Evolutionary conservation across 2,888 invertebrate genomes (phyloP), one percentile per base, ranked within the genome.

Genomic region (Eudemis profundana): DNA sequence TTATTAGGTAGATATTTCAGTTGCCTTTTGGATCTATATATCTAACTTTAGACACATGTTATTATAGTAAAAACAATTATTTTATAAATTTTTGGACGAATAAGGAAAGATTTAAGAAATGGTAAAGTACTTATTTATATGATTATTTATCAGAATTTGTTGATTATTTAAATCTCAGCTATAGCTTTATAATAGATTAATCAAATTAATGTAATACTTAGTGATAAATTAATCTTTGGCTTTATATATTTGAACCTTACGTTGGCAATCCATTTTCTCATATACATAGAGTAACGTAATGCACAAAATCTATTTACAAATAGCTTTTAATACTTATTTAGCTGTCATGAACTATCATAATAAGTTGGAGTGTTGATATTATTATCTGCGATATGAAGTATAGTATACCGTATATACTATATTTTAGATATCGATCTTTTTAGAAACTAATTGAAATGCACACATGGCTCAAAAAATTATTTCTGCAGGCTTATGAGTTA

Each of bases 91-190:
- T 56, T 56, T 27, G 38, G 59, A 38, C 36, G n/a, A 38, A n/a
- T 19, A 40, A 50, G 49, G 27, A 51, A 42, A 50, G 14, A 61
- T 75, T 77, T 74, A 71, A 75, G 71, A 74, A 70, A 73, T 74
- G 71, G 73, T 71, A 74, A 74, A 59, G 77, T 80, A 79, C 77
- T 79, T 78, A 76, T 70, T 61, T 70, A 66, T 62, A 68, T 54
- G 63, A 70, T 72, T 53, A 66, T 71, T 69, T 51, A 49, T 44
- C 33, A 40, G n/a, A 66, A 68, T 71, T 70, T 69, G 68, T 76
- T 67, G 15, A 59, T 51, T 70, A 72, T 76, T 72, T 50, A 65
- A 77, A 76, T 78, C 68, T 74, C 76, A 69, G 72, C 73, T 75
- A 75, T 71, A 59, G 68, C 68, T 74, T 71, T 62, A 67, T 65